phyloP scores from a whole-genome alignment of 1,140 invertebrate genomes.

The Physella acuta region DNA sequence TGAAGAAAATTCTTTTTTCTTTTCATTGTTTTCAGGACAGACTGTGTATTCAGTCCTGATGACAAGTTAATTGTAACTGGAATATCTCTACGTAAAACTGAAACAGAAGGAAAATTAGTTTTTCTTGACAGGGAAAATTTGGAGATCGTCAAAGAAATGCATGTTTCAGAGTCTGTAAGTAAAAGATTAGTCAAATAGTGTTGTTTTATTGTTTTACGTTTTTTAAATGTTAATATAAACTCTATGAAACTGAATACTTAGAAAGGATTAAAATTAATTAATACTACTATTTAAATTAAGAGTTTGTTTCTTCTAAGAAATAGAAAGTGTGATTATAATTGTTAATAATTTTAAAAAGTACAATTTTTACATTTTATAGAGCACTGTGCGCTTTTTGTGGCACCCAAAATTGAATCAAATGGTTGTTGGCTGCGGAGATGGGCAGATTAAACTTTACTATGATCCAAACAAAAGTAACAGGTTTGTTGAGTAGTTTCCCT shows the following conservation, averaged over 20 bases:
- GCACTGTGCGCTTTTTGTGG: conserved; percentile 87
- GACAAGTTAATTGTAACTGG: conserved; percentile 88
- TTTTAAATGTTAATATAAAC: too few relatives aligned
- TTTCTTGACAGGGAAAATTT: conserved; percentile 84
- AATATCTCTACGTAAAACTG: conserved; percentile 74
- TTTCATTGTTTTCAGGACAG: conserved; percentile 78
- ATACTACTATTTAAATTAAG: too few relatives aligned
- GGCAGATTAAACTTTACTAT: conserved; percentile 86
- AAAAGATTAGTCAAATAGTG: neutral
- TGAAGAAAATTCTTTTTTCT: too few relatives aligned
- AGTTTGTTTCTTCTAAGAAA: too few relatives aligned
- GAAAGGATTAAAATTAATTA: too few relatives aligned
- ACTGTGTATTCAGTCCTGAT: conserved; percentile 92
- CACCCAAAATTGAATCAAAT: conserved; percentile 97
- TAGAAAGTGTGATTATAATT: too few relatives aligned
- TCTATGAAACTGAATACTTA: too few relatives aligned
- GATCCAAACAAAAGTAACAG: conserved; percentile 78
- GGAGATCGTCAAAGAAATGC: conserved; percentile 70
- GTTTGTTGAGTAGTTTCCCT: conserved; percentile 23
- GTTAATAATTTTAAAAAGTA: too few relatives aligned
- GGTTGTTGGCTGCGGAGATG: conserved; percentile 89
- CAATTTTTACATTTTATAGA: too few relatives aligned
- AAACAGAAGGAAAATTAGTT: conserved; percentile 73
- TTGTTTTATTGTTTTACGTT: neutral
- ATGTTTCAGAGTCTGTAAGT: conserved; percentile 70